Conservation (phyloP, 1,140 invertebrate species). For the Caenorhabditis tropicalis region DNA sequence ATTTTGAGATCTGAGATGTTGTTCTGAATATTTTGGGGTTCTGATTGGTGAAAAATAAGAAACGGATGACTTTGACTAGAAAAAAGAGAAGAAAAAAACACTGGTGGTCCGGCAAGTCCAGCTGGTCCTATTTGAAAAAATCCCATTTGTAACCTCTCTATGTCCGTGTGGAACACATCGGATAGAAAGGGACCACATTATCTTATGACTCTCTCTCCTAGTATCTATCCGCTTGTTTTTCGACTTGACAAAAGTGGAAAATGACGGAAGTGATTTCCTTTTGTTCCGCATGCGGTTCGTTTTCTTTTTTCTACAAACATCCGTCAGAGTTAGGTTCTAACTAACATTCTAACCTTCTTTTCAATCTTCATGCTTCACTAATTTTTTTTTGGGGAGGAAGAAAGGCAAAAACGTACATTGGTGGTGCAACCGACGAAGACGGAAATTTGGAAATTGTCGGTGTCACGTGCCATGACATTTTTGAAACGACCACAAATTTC, state of each 20-base stretch:
- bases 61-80: neutral
- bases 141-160: neutral
- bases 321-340: neutral
- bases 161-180: neutral
- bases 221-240: conserved; percentile 15
- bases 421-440: neutral
- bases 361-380: conserved; percentile 15
- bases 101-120: neutral
- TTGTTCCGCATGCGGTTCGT: conserved; percentile 5
- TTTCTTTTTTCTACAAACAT: conserved; percentile 12
- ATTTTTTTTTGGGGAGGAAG: neutral
- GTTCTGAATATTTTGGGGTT: neutral
- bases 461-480: conserved; percentile 19
- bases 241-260: conserved; percentile 13
- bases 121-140: neutral
- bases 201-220: conserved; percentile 5
- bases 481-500: neutral
- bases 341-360: neutral
- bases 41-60: neutral
- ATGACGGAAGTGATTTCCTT: conserved; percentile 37
- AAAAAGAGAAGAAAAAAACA: neutral
- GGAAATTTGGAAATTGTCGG: neutral
- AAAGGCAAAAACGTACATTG: neutral
- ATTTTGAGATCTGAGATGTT: neutral
- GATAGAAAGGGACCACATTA: conserved; percentile 25